Evolutionary conservation across 2,888 invertebrate genomes (phyloP).

Genomic region (Mycalesis mineus): DNA sequence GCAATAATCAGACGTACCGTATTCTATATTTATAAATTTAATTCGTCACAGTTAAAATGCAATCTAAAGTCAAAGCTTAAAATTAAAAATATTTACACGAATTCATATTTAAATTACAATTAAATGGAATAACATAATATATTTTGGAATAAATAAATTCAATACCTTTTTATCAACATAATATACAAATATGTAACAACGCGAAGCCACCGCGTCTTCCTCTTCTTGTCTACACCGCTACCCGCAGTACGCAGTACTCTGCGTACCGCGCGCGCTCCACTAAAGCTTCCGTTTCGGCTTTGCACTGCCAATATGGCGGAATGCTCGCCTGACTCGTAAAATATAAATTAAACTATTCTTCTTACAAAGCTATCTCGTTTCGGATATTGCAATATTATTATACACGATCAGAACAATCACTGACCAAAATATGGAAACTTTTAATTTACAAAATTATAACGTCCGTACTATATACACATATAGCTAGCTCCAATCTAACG

Average conservation of each 20-base stretch:
- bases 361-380: neutral
- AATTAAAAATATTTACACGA: slow-evolving; percentile 29
- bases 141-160: slow-evolving; percentile 38
- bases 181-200: slow-evolving; percentile 35
- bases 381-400: neutral
- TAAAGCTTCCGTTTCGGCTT: neutral
- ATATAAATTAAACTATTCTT: neutral
- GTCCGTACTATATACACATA: slow-evolving; percentile 31
- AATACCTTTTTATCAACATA: slow-evolving; percentile 29
- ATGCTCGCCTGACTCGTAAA: neutral
- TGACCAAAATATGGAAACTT: slow-evolving; percentile 6
- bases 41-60: neutral
- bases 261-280: neutral
- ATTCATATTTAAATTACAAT: slow-evolving; percentile 10
- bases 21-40: neutral
- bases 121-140: slow-evolving; percentile 32
- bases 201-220: slow-evolving; percentile 11
- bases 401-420: neutral
- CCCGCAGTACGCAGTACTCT: neutral
- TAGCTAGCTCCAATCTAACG: neutral
- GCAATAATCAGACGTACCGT: neutral
- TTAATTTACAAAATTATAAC: neutral
- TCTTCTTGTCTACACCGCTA: neutral
- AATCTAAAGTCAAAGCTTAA: slow-evolving; percentile 8
- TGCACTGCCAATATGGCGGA: slow-evolving; percentile 14